Evolutionary conservation across 2,113 vertebrate species (phyloP).

Genomic region (Galemys pyrenaicus): DNA sequence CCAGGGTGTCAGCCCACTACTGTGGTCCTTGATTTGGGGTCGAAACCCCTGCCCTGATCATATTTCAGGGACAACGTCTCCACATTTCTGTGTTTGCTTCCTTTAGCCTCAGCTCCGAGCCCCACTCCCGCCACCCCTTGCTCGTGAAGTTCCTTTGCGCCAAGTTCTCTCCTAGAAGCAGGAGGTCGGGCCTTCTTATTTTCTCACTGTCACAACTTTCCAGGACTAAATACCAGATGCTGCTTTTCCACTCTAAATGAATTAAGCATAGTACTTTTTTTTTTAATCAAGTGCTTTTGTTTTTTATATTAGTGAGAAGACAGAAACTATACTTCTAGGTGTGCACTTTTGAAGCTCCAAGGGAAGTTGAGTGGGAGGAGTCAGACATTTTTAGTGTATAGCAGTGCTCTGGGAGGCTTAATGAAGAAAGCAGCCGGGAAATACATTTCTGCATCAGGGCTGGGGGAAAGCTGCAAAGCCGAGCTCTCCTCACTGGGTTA

Average conservation of each 20-base stretch:
- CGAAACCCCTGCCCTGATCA: not conserved
- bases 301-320: not conserved
- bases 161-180: not conserved
- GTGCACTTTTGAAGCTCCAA: not conserved
- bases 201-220: not conserved
- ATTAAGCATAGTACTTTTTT: not conserved
- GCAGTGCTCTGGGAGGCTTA: not conserved
- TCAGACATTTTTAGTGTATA: not conserved
- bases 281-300: not conserved
- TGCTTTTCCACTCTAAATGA: not conserved
- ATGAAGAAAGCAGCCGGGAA: conserved; percentile 35
- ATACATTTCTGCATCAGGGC: conserved; percentile 64
- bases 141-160: not conserved
- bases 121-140: accelerated
- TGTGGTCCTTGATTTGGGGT: not conserved
- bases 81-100: not conserved
- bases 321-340: not conserved
- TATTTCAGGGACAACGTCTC: not conserved
- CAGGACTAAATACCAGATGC: not conserved
- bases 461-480: conserved; percentile 52
- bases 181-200: not conserved
- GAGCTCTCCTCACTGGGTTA: not conserved
- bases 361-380: not conserved
- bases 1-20: not conserved
- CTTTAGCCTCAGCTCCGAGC: not conserved